Conservation (phyloP, 2,797 vertebrate genomes). For the Tolypeutes matacus region DNA sequence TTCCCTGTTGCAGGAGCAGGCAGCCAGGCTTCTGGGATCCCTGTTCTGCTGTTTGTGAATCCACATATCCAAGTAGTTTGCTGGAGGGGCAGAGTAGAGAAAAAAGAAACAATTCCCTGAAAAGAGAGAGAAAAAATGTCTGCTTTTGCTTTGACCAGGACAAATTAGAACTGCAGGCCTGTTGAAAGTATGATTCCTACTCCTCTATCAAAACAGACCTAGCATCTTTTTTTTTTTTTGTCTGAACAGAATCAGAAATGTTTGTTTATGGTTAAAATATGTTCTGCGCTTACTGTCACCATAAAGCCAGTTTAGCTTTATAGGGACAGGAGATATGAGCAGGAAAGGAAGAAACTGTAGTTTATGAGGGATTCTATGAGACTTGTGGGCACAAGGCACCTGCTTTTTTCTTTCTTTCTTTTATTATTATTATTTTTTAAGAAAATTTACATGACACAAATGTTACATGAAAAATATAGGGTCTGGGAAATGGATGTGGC, state of each 20-base stretch:
- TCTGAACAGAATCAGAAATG: background rate
- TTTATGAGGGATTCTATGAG: background rate
- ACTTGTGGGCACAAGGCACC: background rate
- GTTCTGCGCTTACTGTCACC: background rate
- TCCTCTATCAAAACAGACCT: background rate
- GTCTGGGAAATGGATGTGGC: too few relatives aligned
- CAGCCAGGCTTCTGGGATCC: background rate
- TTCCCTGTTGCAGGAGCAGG: accelerated
- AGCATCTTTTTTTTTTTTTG: background rate
- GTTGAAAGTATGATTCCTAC: background rate
- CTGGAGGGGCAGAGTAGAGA: background rate
- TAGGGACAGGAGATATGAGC: background rate
- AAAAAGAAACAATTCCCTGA: background rate
- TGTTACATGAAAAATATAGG: too few relatives aligned
- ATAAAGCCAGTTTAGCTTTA: background rate
- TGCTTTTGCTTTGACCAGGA: background rate
- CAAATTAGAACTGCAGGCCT: background rate
- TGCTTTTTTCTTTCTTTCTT: too few relatives aligned
- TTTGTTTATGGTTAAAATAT: background rate
- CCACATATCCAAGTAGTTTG: background rate
- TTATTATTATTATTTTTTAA: too few relatives aligned
- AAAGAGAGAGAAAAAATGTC: background rate
- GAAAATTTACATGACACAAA: too few relatives aligned
- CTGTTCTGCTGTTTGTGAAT: background rate
- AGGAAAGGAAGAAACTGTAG: background rate